phyloP scores from a whole-genome alignment of 2,888 invertebrate genomes.

The Aphrophora alni region DNA sequence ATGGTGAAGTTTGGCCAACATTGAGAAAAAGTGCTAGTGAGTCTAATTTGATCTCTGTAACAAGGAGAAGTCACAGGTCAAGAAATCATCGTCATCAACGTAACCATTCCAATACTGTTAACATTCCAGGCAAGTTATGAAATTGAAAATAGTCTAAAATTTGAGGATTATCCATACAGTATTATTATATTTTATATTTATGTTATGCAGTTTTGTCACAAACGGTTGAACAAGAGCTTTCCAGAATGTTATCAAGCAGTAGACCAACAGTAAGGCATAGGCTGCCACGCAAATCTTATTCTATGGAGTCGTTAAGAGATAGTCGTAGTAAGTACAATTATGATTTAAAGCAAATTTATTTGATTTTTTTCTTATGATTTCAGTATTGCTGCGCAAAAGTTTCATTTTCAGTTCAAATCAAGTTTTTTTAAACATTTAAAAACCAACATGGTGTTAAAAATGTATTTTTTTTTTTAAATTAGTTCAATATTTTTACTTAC shows the following conservation, averaged over 20 bases:
- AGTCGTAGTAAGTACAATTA: not conserved
- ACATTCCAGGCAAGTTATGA: slow-evolving; percentile 44
- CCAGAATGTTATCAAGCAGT: slow-evolving; percentile 54
- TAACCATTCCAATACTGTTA: slow-evolving; percentile 37
- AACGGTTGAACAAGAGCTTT: slow-evolving; percentile 58
- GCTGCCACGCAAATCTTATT: slow-evolving; percentile 53
- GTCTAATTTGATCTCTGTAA: slow-evolving; percentile 58
- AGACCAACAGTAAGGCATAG: slow-evolving; percentile 48
- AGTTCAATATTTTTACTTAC: no score
- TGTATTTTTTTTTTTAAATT: no score
- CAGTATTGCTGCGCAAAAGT: no score
- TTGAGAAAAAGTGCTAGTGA: slow-evolving; percentile 63
- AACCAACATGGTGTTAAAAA: no score
- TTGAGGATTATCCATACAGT: no score
- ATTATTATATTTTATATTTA: not conserved
- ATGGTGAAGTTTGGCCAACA: slow-evolving; percentile 52
- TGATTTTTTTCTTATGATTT: no score
- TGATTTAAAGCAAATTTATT: no score
- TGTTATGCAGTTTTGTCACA: slow-evolving; percentile 53
- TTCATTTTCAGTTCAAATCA: no score
- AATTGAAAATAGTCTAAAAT: no score
- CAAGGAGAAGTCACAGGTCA: slow-evolving; percentile 32
- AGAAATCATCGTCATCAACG: slow-evolving; percentile 21
- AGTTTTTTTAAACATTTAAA: no score
- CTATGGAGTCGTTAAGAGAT: slow-evolving; percentile 51